Percentiles rank a stretch among this genome's conserved stretches.
Evolutionary conservation across 64 coral and sea anemone species (phyloP).

Genomic region (Montipora cactus): DNA sequence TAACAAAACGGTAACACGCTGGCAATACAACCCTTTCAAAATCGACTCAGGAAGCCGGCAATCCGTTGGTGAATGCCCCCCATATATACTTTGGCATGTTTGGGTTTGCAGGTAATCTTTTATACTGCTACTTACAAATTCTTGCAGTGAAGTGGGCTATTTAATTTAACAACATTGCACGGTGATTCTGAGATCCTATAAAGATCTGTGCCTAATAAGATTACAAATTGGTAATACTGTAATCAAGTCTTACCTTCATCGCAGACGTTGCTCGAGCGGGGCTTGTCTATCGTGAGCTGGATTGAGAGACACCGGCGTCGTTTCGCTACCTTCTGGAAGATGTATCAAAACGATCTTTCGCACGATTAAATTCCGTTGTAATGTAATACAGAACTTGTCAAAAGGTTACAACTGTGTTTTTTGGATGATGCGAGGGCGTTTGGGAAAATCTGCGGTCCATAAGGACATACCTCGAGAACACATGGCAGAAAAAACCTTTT

Average conservation of each 20-base stretch:
- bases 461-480: background rate
- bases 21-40: background rate
- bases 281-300: background rate
- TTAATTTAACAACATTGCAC: background rate
- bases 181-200: background rate
- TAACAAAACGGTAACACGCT: background rate
- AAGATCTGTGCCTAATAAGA: background rate
- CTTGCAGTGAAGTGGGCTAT: too few species aligned
- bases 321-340: background rate
- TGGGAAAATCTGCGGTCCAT: background rate
- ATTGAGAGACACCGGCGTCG: too few species aligned
- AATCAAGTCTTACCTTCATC: background rate
- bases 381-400: constrained; percentile 2
- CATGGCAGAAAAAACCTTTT: background rate
- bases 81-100: too few species aligned
- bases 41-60: background rate
- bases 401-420: background rate
- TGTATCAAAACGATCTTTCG: constrained; percentile 4
- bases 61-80: background rate
- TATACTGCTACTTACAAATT: too few species aligned
- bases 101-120: too few species aligned
- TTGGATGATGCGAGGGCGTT: background rate
- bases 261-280: background rate
- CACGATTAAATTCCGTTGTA: background rate
- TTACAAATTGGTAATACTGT: background rate